phyloP scores from a whole-genome alignment of 2,797 vertebrate species.

The Sebastes vulpes region DNA sequence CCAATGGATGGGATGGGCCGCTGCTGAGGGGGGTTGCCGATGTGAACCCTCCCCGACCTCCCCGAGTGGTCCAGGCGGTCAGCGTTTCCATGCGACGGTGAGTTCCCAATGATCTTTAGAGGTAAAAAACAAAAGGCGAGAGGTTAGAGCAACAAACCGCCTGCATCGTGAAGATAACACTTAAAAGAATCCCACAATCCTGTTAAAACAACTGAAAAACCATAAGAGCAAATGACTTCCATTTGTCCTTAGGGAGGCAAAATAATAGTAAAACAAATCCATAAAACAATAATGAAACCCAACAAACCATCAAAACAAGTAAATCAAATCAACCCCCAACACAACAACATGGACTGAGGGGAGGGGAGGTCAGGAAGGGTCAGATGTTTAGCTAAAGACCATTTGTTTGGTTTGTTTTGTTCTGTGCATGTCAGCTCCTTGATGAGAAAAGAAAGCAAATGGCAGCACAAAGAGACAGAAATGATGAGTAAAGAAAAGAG shows the following conservation, averaged over 20 bases:
- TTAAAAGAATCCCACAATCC: slow-evolving; percentile 51
- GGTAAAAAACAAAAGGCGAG: slow-evolving; percentile 69
- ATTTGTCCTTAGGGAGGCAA: slow-evolving; percentile 79
- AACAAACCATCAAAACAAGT: slow-evolving; percentile 75
- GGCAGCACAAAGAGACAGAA: slow-evolving; percentile 5
- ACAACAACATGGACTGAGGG: slow-evolving; percentile 75
- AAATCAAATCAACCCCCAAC: slow-evolving; percentile 83
- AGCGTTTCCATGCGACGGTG: slow-evolving; percentile 86
- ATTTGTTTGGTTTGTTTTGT: slow-evolving; percentile 86
- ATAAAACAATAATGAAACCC: slow-evolving; percentile 71
- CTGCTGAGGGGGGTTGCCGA: slow-evolving; percentile 87
- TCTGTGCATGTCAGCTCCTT: slow-evolving; percentile 81
- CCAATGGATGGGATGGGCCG: slow-evolving; percentile 93
- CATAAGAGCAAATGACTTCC: slow-evolving; percentile 80
- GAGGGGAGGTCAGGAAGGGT: slow-evolving; percentile 62
- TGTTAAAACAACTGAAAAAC: slow-evolving; percentile 66
- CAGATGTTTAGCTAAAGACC: slow-evolving; percentile 89
- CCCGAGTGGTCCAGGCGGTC: slow-evolving; percentile 89
- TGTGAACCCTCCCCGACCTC: slow-evolving; percentile 86
- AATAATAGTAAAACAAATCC: slow-evolving; percentile 59
- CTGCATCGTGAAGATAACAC: not conserved
- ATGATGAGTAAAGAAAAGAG: slow-evolving; percentile 11
- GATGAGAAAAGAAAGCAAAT: slow-evolving; percentile 63
- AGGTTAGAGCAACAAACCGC: slow-evolving; percentile 42
- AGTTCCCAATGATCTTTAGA: slow-evolving; percentile 95